Evolutionary conservation across 1,140 invertebrate species (phyloP).

Genomic region (Heliconius congener): DNA sequence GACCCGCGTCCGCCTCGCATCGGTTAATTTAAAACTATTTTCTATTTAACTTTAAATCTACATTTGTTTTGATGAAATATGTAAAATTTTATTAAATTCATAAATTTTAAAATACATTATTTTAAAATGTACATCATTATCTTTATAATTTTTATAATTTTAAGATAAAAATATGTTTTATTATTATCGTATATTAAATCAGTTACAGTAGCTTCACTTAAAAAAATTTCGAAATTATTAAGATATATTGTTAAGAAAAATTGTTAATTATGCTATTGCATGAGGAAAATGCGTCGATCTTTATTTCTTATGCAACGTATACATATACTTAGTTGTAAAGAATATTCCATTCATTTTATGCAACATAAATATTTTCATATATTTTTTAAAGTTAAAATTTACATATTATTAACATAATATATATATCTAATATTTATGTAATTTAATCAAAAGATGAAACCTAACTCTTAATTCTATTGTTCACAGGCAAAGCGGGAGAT

Average conservation of each 20-base stretch:
- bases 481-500: slow-evolving; percentile 96
- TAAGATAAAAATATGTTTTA: slow-evolving; percentile 2
- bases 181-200: neutral
- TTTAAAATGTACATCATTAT: slow-evolving; percentile 1
- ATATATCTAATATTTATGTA: neutral
- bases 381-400: neutral
- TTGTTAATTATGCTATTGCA: neutral
- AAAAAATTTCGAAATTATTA: neutral
- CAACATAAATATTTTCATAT: neutral
- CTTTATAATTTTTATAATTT: slow-evolving; percentile 6
- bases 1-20: neutral
- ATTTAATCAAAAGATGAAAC: neutral
- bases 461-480: slow-evolving; percentile 43
- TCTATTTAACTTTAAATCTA: neutral
- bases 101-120: neutral
- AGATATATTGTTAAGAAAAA: neutral
- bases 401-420: neutral
- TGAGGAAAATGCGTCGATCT: neutral
- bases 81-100: too few relatives aligned
- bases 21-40: neutral
- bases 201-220: neutral
- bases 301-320: neutral
- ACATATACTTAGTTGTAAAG: neutral
- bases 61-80: neutral
- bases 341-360: neutral